Evolutionary conservation across 2,888 invertebrate species (phyloP).

Genomic region (Eupithecia tripunctaria): DNA sequence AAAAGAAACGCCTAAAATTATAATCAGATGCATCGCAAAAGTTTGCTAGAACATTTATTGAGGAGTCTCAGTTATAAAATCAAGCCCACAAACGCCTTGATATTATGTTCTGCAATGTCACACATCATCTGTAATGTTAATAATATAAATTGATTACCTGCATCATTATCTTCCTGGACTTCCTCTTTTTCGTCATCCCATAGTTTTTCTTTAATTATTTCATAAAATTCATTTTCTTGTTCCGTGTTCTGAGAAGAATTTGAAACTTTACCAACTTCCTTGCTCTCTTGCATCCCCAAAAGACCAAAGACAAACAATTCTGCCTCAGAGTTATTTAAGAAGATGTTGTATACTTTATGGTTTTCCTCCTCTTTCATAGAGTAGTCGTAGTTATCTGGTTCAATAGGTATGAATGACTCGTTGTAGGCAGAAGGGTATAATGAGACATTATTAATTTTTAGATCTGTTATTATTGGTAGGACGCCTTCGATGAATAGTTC

Average conservation of each 20-base stretch:
- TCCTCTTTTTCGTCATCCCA: slow-evolving; percentile 15
- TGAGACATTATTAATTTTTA: neutral
- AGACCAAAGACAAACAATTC: slow-evolving; percentile 26
- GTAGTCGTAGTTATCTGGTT: slow-evolving; percentile 12
- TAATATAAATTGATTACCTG: neutral
- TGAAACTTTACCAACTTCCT: neutral
- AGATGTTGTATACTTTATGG: slow-evolving; percentile 8
- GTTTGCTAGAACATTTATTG: neutral
- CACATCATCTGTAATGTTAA: neutral
- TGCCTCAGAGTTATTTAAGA: slow-evolving; percentile 9
- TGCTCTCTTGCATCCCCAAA: slow-evolving; percentile 18
- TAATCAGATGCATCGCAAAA: neutral
- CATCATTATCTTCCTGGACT: slow-evolving; percentile 22
- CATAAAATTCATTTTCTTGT: neutral
- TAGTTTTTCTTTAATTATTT: neutral
- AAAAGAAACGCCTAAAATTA: slow-evolving; percentile 7
- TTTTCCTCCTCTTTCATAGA: slow-evolving; percentile 6
- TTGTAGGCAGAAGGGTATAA: slow-evolving; percentile 16
- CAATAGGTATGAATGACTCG: slow-evolving; percentile 17
- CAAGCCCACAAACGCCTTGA: neutral
- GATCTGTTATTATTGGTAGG: neutral
- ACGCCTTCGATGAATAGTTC: slow-evolving; percentile 19
- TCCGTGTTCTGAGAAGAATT: neutral
- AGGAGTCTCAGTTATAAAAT: neutral
- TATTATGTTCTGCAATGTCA: neutral